phyloP scores from a whole-genome alignment of 1,140 invertebrate genomes.

The Drosophila leontia region DNA sequence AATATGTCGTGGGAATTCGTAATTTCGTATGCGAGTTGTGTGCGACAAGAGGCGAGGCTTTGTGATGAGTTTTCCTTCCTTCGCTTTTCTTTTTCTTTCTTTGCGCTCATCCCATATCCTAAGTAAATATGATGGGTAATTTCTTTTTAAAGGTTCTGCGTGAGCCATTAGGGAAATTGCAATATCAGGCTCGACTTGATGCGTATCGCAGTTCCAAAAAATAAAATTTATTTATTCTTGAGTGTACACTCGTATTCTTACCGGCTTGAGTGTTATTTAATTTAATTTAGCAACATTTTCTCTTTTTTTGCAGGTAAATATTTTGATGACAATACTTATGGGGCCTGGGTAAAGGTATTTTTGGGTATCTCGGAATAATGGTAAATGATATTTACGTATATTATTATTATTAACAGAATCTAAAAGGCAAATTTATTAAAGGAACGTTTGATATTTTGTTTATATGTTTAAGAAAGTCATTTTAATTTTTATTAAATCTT shows the following conservation, averaged over 20 bases:
- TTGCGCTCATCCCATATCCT: constrained; percentile 54
- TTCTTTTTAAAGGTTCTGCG: constrained; percentile 77
- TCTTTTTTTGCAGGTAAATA: constrained; percentile 60
- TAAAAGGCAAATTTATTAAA: not conserved
- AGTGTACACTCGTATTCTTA: constrained; percentile 7
- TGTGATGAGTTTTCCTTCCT: constrained; percentile 29
- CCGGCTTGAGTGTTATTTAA: constrained; percentile 24
- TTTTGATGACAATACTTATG: constrained; percentile 9
- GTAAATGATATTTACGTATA: too few species aligned
- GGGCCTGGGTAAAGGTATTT: not conserved
- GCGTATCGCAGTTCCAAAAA: constrained; percentile 37
- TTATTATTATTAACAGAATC: too few species aligned
- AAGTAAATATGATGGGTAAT: constrained; percentile 82
- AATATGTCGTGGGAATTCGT: constrained; percentile 78
- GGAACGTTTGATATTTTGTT: too few species aligned
- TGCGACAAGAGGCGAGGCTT: constrained; percentile 23
- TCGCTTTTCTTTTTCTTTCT: constrained; percentile 8
- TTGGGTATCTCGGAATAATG: not conserved
- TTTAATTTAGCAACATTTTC: constrained; percentile 18
- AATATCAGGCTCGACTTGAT: constrained; percentile 51
- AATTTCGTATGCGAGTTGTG: constrained; percentile 80
- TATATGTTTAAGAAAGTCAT: not conserved
- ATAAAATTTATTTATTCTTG: constrained; percentile 58
- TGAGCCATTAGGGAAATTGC: constrained; percentile 77
- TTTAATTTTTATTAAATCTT: not conserved